Base-by-base conservation (phyloP, 1,140 invertebrate species). In the Cotesia glomerata region DNA sequence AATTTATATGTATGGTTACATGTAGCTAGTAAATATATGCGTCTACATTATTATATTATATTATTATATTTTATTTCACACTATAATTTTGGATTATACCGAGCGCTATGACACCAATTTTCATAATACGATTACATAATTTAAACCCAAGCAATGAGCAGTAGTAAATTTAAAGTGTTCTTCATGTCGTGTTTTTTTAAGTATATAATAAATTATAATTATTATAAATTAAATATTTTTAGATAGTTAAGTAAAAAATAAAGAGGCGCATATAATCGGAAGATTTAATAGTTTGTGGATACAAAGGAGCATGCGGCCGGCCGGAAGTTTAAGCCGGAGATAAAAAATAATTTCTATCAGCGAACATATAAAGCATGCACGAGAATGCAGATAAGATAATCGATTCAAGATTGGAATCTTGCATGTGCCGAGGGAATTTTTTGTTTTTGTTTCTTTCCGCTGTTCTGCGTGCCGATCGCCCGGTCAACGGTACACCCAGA, bases 361-460 rank as follows among this genome's bases (percentile, higher is more conserved):
- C 34, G 36, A 45, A 11, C 16, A 39, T 34, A 51, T 70, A 62
- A 70, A 70, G 58, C 45, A 70, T 62, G 56, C 69, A 54, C 11
- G 69, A 71, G 69, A 71, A 71, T 71, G 69, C 69, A 62, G 69
- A 72, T 72, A 72, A 72, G 62, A 52, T 72, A 72, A 72, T 72
- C 63, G 70, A 72, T 72, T 72, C 36, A 16, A 72, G 70, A 72
- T 72, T 65, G 70, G 70, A 58, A 72, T 72, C 62, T 66, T 16
- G 45, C 49, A 63, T 62, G 59, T 64, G 45, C 51, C 26, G 61
- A 49, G 61, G 35, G 59, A 5, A 52, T 52, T 64, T 64, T 64
- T 64, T 64, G 39, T 35, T 39, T 34, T 35, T 14, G 35, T 26
- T 35, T 62, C 39, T 45, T 45, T 45, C 11, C 39, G 7, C 5